A percentile compares a stretch with the other conserved stretches of the same genome.
These are phyloP conservation scores for Emydoidea blandingii DNA, from an alignment of 2,797 vertebrate species.

Conservation along the genomic window DNA sequence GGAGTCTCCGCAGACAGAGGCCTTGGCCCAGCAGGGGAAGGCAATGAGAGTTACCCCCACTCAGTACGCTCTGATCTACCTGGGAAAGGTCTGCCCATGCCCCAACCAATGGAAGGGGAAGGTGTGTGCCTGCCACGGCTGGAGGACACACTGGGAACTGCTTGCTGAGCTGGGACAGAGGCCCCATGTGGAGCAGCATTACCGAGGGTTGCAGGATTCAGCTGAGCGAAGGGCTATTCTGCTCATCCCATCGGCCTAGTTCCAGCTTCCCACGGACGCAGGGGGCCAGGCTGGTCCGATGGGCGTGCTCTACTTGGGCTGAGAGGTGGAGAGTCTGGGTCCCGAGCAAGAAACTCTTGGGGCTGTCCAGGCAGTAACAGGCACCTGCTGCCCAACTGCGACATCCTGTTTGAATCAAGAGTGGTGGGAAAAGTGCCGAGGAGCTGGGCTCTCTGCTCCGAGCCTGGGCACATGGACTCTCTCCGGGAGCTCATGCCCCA, in stretches of 20 bases:
- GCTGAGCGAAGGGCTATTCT: no score
- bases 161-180: not conserved
- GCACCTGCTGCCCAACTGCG: not conserved
- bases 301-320: not conserved
- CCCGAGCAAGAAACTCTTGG: not conserved
- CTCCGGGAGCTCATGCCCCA: not conserved
- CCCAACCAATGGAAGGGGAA: not conserved
- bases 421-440: fast-evolving
- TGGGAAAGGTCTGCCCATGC: not conserved
- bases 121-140: not conserved
- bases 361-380: not conserved
- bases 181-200: no score
- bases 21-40: not conserved
- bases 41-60: not conserved
- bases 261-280: no score
- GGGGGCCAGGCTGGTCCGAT: no score
- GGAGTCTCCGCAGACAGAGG: not conserved
- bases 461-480: not conserved
- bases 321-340: not conserved
- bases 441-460: not conserved
- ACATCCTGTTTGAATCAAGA: not conserved
- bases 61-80: not conserved
- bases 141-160: no score
- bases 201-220: no score
- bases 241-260: no score